Base-by-base conservation (phyloP, 2,888 invertebrate species). In the Eudemis profundana region DNA sequence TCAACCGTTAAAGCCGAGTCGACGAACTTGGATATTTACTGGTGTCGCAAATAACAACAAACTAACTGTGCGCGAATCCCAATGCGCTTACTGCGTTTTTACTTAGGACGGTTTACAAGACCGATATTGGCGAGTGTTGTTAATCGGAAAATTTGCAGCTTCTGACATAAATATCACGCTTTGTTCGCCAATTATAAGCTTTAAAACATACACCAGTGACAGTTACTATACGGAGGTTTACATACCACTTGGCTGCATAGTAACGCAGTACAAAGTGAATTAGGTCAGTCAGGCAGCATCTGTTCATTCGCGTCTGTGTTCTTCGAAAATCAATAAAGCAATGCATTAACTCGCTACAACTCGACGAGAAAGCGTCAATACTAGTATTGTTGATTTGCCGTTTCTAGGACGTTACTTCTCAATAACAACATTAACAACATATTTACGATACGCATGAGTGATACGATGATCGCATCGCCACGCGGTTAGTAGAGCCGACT, bases 261-360 rank as follows among this genome's bases (percentile, higher is more conserved):
- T 8, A 33, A 10, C 33, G 3, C 23, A 8, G 10, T 8, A 8
- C 27, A 14, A 21, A 3, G 49, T 2, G 49, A 50, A 50, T 50
- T 50, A 12, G 49, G 49, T 50, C 49, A 50, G 27, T 15, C 17
- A 29, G 29, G 8, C 47, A 17, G 17, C 17, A 50, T 50, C 29
- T 29, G 15, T 7, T 15, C 10, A 17, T 50, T 33, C 49, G 12
- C 27, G 47, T 23, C 29, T 29, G 33, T 33, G 33, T 4, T 14
- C 27, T 15, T 1, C 12, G 19, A 17, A 50, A 50, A 50, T 50
- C 49, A 50, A 50, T 50, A 50, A n/a, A n/a, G n/a, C 49, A 29
- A 17, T n/a, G 29, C 12, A 27, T 10, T 33, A 29, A 10, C 10
- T 29, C 29, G 29, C 49, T 5, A 33, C 33, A 8, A 8, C 5